These are phyloP conservation scores for Lagocephalus sceleratus DNA, from an alignment of 2,797 vertebrate genomes.

Conservation along the genomic window DNA sequence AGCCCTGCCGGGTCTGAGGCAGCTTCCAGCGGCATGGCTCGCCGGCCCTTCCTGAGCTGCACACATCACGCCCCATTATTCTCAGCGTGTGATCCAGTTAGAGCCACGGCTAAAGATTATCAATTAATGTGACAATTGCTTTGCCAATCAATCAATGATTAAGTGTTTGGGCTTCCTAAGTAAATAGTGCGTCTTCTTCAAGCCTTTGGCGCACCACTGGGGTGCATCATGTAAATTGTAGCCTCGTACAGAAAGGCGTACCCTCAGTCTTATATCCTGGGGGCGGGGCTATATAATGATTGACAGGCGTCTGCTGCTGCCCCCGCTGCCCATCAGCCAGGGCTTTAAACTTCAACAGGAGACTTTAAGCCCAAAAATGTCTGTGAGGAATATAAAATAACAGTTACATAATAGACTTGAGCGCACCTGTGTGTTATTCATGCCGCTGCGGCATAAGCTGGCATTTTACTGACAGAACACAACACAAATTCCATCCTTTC, in stretches of 20 bases:
- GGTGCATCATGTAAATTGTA: background rate
- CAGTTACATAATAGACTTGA: no score
- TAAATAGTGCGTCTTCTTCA: background rate
- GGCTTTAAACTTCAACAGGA: no score
- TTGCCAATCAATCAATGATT: background rate
- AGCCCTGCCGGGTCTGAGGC: slow-evolving; percentile 26
- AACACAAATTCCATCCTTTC: slow-evolving; percentile 21
- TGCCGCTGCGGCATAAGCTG: slow-evolving; percentile 10
- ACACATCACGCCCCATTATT: slow-evolving; percentile 8
- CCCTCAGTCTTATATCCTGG: background rate
- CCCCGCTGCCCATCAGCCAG: no score
- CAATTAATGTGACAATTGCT: background rate
- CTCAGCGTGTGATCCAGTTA: slow-evolving; percentile 2
- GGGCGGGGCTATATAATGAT: background rate
- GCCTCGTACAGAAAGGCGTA: no score
- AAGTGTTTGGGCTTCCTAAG: background rate
- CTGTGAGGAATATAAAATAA: no score
- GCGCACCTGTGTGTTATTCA: slow-evolving; percentile 3
- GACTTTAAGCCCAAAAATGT: no score
- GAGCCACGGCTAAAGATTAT: background rate
- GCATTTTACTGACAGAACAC: slow-evolving; percentile 36
- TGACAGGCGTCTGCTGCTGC: no score
- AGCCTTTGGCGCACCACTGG: no score
- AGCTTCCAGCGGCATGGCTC: slow-evolving; percentile 15
- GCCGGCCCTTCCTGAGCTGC: slow-evolving; percentile 8